These are phyloP conservation scores for Sitobion miscanthi DNA, from an alignment of 1,140 invertebrate genomes.

Conservation along the genomic window DNA sequence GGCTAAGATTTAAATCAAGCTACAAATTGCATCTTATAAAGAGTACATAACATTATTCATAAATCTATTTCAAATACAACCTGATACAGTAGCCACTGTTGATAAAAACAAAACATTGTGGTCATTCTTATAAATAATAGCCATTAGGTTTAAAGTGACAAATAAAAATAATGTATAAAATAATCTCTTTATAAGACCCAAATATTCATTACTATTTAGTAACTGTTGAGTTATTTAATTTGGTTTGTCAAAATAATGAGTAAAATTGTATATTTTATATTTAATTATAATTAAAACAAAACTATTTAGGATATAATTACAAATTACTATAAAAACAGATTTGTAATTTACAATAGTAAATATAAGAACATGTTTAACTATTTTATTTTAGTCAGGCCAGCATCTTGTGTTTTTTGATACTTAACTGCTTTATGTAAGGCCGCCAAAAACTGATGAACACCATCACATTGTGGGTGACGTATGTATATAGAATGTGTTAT, in stretches of 20 bases:
- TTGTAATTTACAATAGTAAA: neutral
- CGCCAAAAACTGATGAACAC: constrained; percentile 42
- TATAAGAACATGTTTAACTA: constrained; percentile 11
- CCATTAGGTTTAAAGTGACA: too few relatives aligned
- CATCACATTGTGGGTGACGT: constrained; percentile 40
- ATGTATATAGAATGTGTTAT: constrained; percentile 57
- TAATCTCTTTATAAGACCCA: neutral
- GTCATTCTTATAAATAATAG: too few relatives aligned
- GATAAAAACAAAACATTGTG: too few relatives aligned
- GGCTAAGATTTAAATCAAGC: neutral
- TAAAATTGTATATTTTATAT: neutral
- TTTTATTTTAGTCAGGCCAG: constrained; percentile 39
- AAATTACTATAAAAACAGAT: neutral
- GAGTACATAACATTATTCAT: neutral
- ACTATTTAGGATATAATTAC: neutral
- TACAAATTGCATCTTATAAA: neutral
- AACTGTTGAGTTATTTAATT: neutral
- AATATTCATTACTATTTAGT: neutral
- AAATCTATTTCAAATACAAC: too few relatives aligned
- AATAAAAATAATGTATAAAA: neutral
- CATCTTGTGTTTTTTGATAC: constrained; percentile 52
- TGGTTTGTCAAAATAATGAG: neutral
- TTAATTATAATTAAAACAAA: neutral
- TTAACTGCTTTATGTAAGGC: constrained; percentile 38
- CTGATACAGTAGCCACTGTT: too few relatives aligned